Conservation (phyloP, 64 coral and sea anemone genomes). For the Hydrozoanthus tunicans region DNA sequence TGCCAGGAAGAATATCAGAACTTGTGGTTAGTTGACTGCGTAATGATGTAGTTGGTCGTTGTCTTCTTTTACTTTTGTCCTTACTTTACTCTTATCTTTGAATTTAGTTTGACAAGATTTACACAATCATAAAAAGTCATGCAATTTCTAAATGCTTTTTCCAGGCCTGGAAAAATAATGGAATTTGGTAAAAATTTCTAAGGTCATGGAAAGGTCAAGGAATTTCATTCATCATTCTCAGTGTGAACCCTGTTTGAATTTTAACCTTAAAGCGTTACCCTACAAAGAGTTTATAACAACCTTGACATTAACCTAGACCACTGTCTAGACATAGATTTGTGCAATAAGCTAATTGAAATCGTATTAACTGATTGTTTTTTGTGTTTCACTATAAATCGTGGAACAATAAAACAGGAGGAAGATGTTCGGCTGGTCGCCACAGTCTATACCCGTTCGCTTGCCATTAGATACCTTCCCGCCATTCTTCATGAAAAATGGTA, state of each 20-base stretch:
- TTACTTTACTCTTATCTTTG: too few relatives aligned
- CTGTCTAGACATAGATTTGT: not conserved
- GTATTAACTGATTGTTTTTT: not conserved
- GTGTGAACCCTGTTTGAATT: too few relatives aligned
- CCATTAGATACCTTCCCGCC: constrained; percentile 83
- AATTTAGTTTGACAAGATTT: not conserved
- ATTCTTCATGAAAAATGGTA: constrained; percentile 83
- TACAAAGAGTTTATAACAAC: too few relatives aligned
- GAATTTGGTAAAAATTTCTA: too few relatives aligned
- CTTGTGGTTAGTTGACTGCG: constrained; percentile 50
- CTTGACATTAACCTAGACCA: too few relatives aligned
- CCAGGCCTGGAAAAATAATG: too few relatives aligned
- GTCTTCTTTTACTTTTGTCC: too few relatives aligned
- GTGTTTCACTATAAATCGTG: not conserved
- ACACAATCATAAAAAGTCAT: not conserved
- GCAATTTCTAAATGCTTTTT: too few relatives aligned
- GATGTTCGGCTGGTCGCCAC: constrained; percentile 88
- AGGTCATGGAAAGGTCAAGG: too few relatives aligned
- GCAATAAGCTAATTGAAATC: not conserved
- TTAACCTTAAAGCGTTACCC: too few relatives aligned
- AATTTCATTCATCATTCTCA: too few relatives aligned
- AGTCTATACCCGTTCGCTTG: constrained; percentile 79
- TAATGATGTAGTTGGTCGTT: too few relatives aligned
- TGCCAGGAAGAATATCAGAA: constrained; percentile 54
- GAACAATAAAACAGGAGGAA: constrained; percentile 49